These are phyloP conservation scores for Kryphioiulus occultus DNA, from an alignment of 2,888 invertebrate species.

Conservation along the genomic window DNA sequence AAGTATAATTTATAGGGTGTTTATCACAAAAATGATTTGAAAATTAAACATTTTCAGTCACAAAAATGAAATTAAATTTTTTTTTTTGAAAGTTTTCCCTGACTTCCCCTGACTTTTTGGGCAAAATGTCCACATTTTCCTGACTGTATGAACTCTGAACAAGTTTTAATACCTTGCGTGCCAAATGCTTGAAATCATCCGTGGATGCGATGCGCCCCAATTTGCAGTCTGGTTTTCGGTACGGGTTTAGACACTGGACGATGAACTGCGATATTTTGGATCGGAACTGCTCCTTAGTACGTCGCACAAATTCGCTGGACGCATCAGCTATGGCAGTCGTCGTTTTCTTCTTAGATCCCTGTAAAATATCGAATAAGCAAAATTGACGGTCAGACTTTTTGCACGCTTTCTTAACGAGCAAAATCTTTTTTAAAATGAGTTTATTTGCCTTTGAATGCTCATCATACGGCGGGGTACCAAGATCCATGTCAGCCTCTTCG, in stretches of 20 bases:
- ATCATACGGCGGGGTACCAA: constrained; percentile 60
- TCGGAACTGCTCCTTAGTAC: constrained; percentile 86
- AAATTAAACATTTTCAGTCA: no score
- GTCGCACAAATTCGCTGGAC: constrained; percentile 69
- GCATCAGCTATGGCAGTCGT: constrained; percentile 64
- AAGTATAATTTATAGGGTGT: no score
- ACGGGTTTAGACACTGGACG: constrained; percentile 86
- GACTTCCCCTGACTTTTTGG: no score
- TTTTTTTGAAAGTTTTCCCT: no score
- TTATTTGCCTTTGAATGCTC: constrained; percentile 56
- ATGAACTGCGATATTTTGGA: constrained; percentile 76
- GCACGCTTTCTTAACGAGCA: no score
- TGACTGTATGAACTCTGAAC: no score
- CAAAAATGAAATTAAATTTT: no score
- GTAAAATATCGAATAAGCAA: not conserved
- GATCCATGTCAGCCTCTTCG: constrained; percentile 60
- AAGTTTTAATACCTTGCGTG: constrained; percentile 87
- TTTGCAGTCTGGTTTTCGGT: constrained; percentile 82
- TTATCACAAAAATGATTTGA: no score
- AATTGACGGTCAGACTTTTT: no score
- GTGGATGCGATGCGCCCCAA: constrained; percentile 85
- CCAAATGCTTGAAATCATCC: constrained; percentile 93
- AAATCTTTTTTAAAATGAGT: not conserved
- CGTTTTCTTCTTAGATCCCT: constrained; percentile 59
- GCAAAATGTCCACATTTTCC: no score